Evolutionary conservation across 2,797 vertebrate genomes (phyloP), one percentile per base, ranked within the genome.

Genomic region (Molothrus ater): DNA sequence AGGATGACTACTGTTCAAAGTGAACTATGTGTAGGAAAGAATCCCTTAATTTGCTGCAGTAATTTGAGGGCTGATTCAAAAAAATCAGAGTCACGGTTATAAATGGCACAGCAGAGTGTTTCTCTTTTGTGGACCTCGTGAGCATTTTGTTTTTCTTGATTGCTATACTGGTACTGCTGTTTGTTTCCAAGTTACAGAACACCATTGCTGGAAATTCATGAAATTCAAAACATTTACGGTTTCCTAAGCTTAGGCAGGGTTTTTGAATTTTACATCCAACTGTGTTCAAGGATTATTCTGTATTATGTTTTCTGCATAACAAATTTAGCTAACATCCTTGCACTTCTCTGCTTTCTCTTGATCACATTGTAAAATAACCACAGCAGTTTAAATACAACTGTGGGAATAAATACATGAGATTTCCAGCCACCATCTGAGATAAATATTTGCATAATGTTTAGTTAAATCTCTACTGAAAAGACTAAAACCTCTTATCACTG

Each of bases 221-320:
- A 84, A 92, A 92, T 92, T 86, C 64, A 91, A 94, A 96, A 95
- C 75, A 70, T 79, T 85, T 80, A 90, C 1, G 0, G 45, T 75
- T 90, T 94, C 73, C 72, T 51, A 90, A 92, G 68, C 70, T 86
- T 91, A 92, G 78, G 42, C 42, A 91, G 8, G 59, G 71, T 56
- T 92, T 97, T 91, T 91, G 74, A 91, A 95, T 94, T 91, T 96
- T 80, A 90, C 28, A 92, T 91, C 86, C 95, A 88, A 86, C 92
- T 90, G 78, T 83, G 97, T 88, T 82, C 68, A 94, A 92, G 92
- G 85, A 96, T 96, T 95, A 94, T 63, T 84, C 59, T 91, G 38
- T 51, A 79, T 92, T 88, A 71, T 24, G 70, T 92, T 95, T 96
- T 75, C 90, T 95, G 66, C 71, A 90, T 54, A 96, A 80, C 54